Evolutionary conservation across 1,140 invertebrate genomes (phyloP).

Genomic region (Tyrophagus putrescentiae): DNA sequence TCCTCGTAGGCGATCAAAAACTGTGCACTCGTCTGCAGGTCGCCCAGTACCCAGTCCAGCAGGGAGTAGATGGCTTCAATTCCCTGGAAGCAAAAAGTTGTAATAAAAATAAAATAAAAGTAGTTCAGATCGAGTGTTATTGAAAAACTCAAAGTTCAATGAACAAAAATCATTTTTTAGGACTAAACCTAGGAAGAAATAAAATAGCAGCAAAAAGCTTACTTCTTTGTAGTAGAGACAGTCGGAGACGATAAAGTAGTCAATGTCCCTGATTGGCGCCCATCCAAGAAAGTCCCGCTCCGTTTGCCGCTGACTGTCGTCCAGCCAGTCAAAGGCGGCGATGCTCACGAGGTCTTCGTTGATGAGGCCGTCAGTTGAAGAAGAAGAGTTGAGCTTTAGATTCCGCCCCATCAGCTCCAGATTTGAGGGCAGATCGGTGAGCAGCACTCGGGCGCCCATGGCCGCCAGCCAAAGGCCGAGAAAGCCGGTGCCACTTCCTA

Average conservation of each 20-base stretch:
- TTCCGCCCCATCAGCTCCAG: not conserved
- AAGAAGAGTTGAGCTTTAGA: not conserved
- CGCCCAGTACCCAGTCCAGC: not conserved
- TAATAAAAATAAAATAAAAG: not conserved
- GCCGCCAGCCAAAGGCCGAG: constrained; percentile 5
- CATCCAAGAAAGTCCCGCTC: not conserved
- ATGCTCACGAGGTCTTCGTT: not conserved
- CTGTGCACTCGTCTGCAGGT: not conserved
- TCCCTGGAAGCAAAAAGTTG: constrained; percentile 8
- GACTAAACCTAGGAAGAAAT: too few species aligned
- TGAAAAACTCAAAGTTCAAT: not conserved
- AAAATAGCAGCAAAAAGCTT: not conserved
- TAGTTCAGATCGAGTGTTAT: not conserved
- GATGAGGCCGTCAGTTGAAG: too few species aligned
- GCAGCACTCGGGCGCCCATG: constrained; percentile 3
- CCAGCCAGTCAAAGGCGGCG: constrained; percentile 1
- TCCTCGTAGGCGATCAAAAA: constrained; percentile 9
- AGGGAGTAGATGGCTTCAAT: not conserved
- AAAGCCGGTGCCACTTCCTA: constrained; percentile 9
- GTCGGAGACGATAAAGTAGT: constrained; percentile 8
- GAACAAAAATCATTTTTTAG: too few species aligned
- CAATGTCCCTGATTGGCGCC: not conserved
- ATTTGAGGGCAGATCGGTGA: constrained; percentile 3
- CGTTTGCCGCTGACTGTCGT: not conserved
- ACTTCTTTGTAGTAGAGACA: constrained; percentile 9